Evolutionary conservation across 1,140 invertebrate genomes (phyloP).

Genomic region (Lethocerus indicus): DNA sequence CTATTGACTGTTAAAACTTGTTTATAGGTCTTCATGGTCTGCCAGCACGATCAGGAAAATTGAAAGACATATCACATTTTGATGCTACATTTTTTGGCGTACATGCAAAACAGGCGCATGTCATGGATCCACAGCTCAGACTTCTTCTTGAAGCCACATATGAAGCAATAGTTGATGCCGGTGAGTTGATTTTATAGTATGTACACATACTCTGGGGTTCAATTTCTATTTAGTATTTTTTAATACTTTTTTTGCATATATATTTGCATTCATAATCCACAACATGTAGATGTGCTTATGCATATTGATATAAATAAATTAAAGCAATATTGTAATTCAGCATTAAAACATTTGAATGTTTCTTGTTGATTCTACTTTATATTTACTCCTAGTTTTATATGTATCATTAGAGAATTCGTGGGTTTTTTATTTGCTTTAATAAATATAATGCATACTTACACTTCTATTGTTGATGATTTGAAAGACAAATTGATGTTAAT

Average conservation of each 20-base stretch:
- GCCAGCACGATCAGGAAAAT: constrained; percentile 69
- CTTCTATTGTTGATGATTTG: not conserved
- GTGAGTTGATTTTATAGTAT: constrained; percentile 27
- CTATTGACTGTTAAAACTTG: too few relatives aligned
- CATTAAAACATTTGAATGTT: not conserved
- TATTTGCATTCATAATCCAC: not conserved
- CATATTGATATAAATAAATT: not conserved
- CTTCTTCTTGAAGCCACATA: constrained; percentile 83
- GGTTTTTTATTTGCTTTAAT: constrained; percentile 5
- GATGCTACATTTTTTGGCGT: constrained; percentile 90
- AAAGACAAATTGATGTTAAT: too few relatives aligned
- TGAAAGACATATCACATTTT: constrained; percentile 75
- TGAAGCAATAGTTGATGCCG: constrained; percentile 89
- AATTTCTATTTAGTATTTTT: not conserved
- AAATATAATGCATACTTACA: too few relatives aligned
- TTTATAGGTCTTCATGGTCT: constrained; percentile 50
- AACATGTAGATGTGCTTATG: not conserved
- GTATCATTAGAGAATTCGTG: not conserved
- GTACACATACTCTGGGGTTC: not conserved
- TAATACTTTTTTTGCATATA: not conserved
- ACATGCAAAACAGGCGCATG: constrained; percentile 80
- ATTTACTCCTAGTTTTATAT: not conserved
- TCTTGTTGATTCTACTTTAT: not conserved
- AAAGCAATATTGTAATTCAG: not conserved
- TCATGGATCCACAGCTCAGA: constrained; percentile 90